Conservation (phyloP, 2,797 vertebrate genomes). For the Amphiprion clarkii region DNA sequence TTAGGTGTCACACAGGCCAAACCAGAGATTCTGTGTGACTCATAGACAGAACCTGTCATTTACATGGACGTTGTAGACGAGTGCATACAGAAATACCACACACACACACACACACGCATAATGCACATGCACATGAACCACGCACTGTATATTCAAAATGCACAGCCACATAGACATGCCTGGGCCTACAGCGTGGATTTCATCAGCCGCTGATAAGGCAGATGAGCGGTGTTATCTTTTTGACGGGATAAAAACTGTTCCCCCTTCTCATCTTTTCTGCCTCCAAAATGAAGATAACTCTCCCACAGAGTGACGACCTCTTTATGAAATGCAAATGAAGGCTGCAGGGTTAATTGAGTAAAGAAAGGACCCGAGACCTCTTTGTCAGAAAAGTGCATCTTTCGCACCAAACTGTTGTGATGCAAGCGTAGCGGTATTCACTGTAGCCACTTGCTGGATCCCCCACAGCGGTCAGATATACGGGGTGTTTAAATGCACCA, state of each 20-base stretch:
- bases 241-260: constrained; percentile 89
- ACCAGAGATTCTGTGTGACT: constrained; percentile 11
- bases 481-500: constrained; percentile 9
- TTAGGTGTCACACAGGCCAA: constrained; percentile 9
- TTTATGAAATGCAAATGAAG: constrained; percentile 90
- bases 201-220: constrained; percentile 92
- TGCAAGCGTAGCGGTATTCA: constrained; percentile 20
- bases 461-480: constrained; percentile 6
- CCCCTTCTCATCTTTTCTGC: constrained; percentile 80
- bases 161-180: constrained; percentile 31
- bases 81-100: not conserved
- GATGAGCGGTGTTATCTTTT: constrained; percentile 91
- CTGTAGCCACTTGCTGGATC: not conserved
- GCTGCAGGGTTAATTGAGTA: constrained; percentile 88
- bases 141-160: constrained; percentile 39
- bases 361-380: constrained; percentile 74
- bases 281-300: constrained; percentile 87
- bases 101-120: too few species aligned
- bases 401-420: constrained; percentile 52
- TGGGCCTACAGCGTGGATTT: constrained; percentile 63
- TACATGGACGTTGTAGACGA: constrained; percentile 11
- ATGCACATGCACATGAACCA: constrained; percentile 5
- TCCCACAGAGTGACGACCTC: constrained; percentile 74
- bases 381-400: constrained; percentile 68
- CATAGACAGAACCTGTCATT: constrained; percentile 7